Evolutionary conservation across 2,888 invertebrate species (phyloP).

Genomic region (Sinohyriopsis cumingii): DNA sequence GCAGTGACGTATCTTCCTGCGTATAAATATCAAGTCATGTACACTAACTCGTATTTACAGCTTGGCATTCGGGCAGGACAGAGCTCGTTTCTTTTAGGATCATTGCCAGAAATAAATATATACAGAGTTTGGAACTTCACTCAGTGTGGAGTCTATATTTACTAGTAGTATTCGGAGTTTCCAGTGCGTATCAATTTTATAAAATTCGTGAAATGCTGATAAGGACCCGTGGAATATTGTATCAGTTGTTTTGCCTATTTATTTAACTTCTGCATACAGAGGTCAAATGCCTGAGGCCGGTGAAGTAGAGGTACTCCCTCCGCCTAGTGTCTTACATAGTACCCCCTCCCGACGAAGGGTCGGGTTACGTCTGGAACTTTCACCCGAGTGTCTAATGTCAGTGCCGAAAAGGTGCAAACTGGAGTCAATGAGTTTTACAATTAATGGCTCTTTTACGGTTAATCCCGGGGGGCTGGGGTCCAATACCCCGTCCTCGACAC

Average conservation of each 20-base stretch:
- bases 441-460: constrained; percentile 25
- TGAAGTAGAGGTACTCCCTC: constrained; percentile 56
- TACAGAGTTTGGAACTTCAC: too few relatives aligned
- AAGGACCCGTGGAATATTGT: neutral
- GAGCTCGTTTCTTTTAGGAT: too few relatives aligned
- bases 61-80: neutral
- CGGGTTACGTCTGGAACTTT: constrained; percentile 30
- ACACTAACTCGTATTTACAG: constrained; percentile 21
- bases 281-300: constrained; percentile 62
- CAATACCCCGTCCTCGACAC: constrained; percentile 13
- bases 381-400: constrained; percentile 23
- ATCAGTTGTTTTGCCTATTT: neutral
- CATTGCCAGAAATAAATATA: too few relatives aligned
- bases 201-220: too few relatives aligned
- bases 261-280: neutral
- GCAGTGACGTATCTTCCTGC: constrained; percentile 29
- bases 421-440: constrained; percentile 46
- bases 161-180: too few relatives aligned
- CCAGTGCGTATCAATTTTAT: too few relatives aligned
- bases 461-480: constrained; percentile 14
- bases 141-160: too few relatives aligned
- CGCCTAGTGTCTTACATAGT: constrained; percentile 35
- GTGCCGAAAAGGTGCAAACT: constrained; percentile 56
- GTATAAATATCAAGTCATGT: constrained; percentile 34
- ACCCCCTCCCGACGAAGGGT: constrained; percentile 28